These are phyloP conservation scores for Cirrhinus molitorella DNA, from an alignment of 2,797 vertebrate species.

Conservation along the genomic window DNA sequence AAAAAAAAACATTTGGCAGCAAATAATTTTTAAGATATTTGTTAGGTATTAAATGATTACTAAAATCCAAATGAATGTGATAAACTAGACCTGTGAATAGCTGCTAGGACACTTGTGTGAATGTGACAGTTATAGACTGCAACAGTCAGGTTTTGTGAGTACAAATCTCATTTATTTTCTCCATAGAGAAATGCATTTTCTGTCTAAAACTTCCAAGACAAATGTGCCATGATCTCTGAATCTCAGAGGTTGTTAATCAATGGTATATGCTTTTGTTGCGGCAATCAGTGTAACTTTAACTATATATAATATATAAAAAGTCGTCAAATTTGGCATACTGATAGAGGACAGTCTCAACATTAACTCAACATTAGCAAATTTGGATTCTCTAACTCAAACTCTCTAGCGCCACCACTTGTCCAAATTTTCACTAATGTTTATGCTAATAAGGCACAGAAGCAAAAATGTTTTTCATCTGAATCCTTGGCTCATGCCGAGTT, in stretches of 20 bases:
- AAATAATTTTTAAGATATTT: too few species aligned
- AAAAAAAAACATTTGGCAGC: too few species aligned
- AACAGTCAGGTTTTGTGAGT: background rate
- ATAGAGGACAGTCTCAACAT: too few species aligned
- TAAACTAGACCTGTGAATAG: background rate
- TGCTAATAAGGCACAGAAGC: too few species aligned
- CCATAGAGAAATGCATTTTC: background rate
- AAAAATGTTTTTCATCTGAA: too few species aligned
- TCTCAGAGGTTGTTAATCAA: background rate
- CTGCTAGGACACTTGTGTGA: background rate
- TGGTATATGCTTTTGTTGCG: background rate
- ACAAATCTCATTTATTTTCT: conserved; percentile 1
- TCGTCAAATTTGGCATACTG: too few species aligned
- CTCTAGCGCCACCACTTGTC: too few species aligned
- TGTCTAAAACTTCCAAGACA: background rate
- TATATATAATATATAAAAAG: background rate
- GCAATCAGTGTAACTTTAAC: background rate
- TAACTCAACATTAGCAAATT: too few species aligned
- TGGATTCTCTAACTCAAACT: too few species aligned
- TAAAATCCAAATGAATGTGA: background rate
- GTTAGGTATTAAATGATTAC: background rate
- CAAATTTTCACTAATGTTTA: too few species aligned
- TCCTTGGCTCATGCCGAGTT: too few species aligned
- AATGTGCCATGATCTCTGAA: background rate
- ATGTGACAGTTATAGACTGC: background rate